Base-by-base conservation (phyloP, 2,888 invertebrate genomes). In the Lamellibrachia satsuma region DNA sequence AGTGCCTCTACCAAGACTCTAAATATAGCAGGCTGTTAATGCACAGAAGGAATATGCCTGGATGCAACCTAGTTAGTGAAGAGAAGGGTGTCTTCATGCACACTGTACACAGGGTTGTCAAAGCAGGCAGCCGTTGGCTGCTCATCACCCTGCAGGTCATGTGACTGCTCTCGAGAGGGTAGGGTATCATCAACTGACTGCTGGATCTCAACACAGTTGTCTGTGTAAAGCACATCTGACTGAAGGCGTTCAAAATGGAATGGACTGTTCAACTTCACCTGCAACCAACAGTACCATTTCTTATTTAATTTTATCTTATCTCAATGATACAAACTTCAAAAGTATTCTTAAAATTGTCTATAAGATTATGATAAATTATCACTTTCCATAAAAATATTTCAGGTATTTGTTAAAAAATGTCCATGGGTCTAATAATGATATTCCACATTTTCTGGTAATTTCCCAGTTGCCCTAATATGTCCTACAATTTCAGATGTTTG, bases 61-160 rank as follows among this genome's bases (percentile, higher is more conserved):
- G 39, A 55, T 22, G 6, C 1, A 22, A 15, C 75, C 22, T 75
- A 75, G 75, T 75, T n/a, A 75, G 75, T 75, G 75, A 75, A 75
- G n/a, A 75, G 75, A 75, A 75, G 22, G 2, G 75, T 75, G 75
- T 75, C 75, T 6, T 75, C 75, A 22, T 2, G n/a, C 22, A 22
- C 75, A 75, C 22, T 75, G 75, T 75, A 75, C 75, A 75, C 22
- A 75, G 75, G 75, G 75, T 75, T 75, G 75, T 75, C 75, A 75
- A 75, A 75, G 22, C 75, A 75, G 22, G 75, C 75, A 75, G 2
- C 75, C 15, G 75, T 6, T 75, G 75, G 22, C 15, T 75, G 75
- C 6, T 75, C 75, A 15, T 75, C 75, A 75, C 6, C 22, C 6
- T 6, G 22, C 22, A 75, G 75, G 75, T 15, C 75, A 75, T 75